Evolutionary conservation across 2,797 vertebrate genomes (phyloP).

Genomic region (Pagetopsis macropterus): DNA sequence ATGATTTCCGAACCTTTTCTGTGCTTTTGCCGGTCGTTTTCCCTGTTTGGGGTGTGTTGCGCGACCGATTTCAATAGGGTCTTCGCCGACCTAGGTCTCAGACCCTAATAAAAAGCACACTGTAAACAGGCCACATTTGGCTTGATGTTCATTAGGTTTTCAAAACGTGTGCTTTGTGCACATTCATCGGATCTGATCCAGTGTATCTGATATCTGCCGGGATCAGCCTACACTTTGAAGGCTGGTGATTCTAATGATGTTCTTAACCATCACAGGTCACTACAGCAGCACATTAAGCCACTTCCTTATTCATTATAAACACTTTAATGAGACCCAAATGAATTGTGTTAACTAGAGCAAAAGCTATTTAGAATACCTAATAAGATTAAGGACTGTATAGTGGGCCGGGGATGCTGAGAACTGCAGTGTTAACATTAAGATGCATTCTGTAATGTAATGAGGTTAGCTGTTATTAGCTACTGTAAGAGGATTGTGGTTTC

Average conservation of each 20-base stretch:
- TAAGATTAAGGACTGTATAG: conserved; percentile 32
- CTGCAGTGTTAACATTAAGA: conserved; percentile 47
- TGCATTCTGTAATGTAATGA: conserved; percentile 34
- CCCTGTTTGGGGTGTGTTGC: too few species aligned
- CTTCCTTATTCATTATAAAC: conserved; percentile 71
- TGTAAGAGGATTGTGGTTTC: neutral
- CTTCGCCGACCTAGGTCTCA: too few species aligned
- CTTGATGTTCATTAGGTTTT: conserved; percentile 42
- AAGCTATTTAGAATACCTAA: conserved; percentile 61
- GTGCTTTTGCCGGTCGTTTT: too few species aligned
- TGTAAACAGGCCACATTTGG: conserved; percentile 47
- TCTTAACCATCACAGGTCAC: conserved; percentile 70
- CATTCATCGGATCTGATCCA: conserved; percentile 28
- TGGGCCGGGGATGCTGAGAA: conserved; percentile 37
- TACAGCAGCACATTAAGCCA: conserved; percentile 56
- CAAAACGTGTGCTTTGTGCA: conserved; percentile 46
- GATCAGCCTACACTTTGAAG: conserved; percentile 67
- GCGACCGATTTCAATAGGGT: too few species aligned
- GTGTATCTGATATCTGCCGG: conserved; percentile 31
- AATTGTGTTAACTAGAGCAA: conserved; percentile 71
- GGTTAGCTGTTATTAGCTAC: conserved; percentile 6
- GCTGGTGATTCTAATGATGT: conserved; percentile 70
- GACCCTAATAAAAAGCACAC: neutral
- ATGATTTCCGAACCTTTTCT: too few species aligned
- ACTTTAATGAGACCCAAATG: conserved; percentile 75